Conservation (phyloP, 1,140 invertebrate genomes). For the Pogonomyrmex barbatus region DNA sequence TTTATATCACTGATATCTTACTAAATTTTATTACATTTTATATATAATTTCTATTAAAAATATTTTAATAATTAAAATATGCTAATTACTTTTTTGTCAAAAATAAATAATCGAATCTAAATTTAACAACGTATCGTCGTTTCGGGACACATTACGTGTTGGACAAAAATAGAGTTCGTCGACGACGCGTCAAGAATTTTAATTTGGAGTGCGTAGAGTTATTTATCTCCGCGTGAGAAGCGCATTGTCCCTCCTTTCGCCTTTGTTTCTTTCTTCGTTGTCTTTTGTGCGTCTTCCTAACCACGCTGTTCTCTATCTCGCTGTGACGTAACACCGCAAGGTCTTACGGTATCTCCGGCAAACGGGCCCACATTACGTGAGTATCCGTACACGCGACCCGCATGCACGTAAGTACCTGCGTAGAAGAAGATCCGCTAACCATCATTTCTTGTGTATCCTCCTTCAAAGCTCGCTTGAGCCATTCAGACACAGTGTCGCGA, state of each 20-base stretch:
- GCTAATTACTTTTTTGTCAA: background rate
- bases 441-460: conserved; percentile 44
- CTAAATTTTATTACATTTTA: conserved; percentile 9
- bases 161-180: conserved; percentile 26
- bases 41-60: background rate
- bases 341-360: conserved; percentile 76
- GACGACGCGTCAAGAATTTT: conserved; percentile 22
- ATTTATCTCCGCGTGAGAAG: conserved; percentile 13
- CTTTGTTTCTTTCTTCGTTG: conserved; percentile 58
- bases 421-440: conserved; percentile 74
- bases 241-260: conserved; percentile 53
- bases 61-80: background rate
- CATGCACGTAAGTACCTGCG: conserved; percentile 71
- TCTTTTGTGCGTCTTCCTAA: conserved; percentile 64
- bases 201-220: conserved; percentile 32
- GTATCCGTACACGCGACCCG: conserved; percentile 75
- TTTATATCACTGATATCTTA: background rate
- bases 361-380: conserved; percentile 77
- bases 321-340: conserved; percentile 74
- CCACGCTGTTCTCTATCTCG: conserved; percentile 68
- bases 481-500: conserved; percentile 1
- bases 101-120: conserved; percentile 5
- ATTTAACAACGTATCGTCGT: background rate
- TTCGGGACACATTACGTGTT: background rate
- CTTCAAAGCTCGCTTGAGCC: conserved; percentile 25